phyloP scores from a whole-genome alignment of 2,797 vertebrate genomes.

The Lagorchestes hirsutus region DNA sequence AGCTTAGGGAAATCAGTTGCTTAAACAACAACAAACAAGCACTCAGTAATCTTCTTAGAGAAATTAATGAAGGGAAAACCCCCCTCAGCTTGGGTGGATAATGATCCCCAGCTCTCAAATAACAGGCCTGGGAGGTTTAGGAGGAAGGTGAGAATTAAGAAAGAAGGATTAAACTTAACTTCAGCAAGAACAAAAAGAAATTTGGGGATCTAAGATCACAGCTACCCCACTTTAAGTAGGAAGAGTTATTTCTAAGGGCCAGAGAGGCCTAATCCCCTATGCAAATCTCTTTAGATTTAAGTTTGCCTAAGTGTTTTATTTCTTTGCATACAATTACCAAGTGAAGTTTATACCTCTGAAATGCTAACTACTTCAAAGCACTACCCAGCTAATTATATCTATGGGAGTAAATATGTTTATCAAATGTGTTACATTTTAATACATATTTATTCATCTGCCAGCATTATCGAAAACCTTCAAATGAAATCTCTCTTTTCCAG shows the following conservation, averaged over 20 bases:
- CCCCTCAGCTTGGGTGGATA: constrained; percentile 86
- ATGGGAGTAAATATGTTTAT: constrained; percentile 52
- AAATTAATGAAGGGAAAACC: constrained; percentile 96
- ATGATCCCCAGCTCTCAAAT: constrained; percentile 90
- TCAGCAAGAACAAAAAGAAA: constrained; percentile 94
- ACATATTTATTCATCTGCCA: constrained; percentile 38
- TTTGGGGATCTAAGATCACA: constrained; percentile 92
- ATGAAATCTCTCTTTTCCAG: constrained; percentile 44
- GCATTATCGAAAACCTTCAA: constrained; percentile 9
- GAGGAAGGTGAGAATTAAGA: constrained; percentile 95
- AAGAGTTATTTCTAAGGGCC: constrained; percentile 90
- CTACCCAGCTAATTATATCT: not conserved
- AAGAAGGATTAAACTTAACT: constrained; percentile 94
- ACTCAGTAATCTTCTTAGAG: constrained; percentile 98
- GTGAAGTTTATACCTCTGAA: constrained; percentile 47
- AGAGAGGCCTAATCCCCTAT: constrained; percentile 90
- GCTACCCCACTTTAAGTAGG: constrained; percentile 90
- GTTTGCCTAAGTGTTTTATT: constrained; percentile 76
- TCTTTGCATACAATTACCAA: constrained; percentile 70
- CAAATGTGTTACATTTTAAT: not conserved
- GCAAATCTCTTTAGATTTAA: constrained; percentile 90
- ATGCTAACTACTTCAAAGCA: constrained; percentile 71
- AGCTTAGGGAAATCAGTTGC: constrained; percentile 99
- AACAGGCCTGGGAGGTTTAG: constrained; percentile 94
- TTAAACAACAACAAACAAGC: constrained; percentile 98